Base-by-base conservation (phyloP, 37 sponge, comb jelly and placozoan species). In the Crambe crambe region DNA sequence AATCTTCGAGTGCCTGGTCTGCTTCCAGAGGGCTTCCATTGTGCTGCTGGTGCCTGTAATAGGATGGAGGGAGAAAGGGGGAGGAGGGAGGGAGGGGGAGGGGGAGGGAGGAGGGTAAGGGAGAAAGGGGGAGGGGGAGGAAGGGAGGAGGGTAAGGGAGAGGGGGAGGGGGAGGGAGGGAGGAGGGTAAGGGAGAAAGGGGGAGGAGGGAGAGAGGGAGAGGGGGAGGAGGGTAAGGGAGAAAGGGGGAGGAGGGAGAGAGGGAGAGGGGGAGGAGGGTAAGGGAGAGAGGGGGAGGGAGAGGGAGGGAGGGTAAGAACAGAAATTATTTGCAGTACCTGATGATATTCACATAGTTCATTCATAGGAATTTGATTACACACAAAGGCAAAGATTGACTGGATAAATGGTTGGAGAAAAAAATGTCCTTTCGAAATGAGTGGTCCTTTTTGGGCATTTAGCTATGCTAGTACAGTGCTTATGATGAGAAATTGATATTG, bases 231-330 rank as follows among this genome's bases (percentile, higher is more conserved):
- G 64, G 64, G 8, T 22, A 37, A 22, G 72, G 72, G 44, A 3
- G 44, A 22, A 36, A 2, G 23, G 43, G 44, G 72, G 72, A 22
- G 10, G 74, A 42, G 80, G 23, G 56, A 2, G 56, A 47, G 80
- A 57, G 56, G 6, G 56, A 44, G 80, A 31, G 56, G 26, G 41
- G 44, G 72, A 36, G 15, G 1, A 42, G 38, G 80, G 23, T 40
- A 3, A 42, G 22, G 80, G 70, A 36, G 6, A 42, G 29, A 59
- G 18, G 25, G 21, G 58, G 59, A 34, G 71, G 23, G 37, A 37
- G 72, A 26, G 81, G 37, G 81, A 37, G 27, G 12, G 39, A 34
- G 61, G 61, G 69, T 37, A 57, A 42, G 80, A 44, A 37, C 26
- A 30, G 64, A n/a, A n/a, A n/a, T n/a, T n/a, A n/a, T n/a, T n/a